Base-by-base conservation (phyloP, 2,888 invertebrate genomes). In the Torymus tubicola region DNA sequence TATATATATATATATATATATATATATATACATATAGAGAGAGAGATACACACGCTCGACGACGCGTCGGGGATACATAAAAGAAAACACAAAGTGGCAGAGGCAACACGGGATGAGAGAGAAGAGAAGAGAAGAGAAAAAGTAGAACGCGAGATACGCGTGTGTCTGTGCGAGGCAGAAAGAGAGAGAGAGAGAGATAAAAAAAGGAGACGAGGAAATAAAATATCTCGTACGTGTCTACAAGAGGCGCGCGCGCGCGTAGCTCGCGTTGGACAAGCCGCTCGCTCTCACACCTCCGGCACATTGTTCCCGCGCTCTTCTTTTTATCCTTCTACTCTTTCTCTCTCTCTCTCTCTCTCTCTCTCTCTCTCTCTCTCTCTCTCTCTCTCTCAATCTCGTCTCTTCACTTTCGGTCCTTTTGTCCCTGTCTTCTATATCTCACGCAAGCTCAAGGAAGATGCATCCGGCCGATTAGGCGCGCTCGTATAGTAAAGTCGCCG, bases 1-100 rank as follows among this genome's bases (percentile, higher is more conserved):
- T 52, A 55, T 67, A 82, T 81, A 83, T 80, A 84, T 76, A 78
- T 57, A 24, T 3, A 24, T 24, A n/a, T n/a, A n/a, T n/a, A n/a
- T n/a, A n/a, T n/a, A n/a, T n/a, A n/a, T n/a, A n/a, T n/a, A n/a
- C n/a, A n/a, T n/a, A n/a, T n/a, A n/a, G n/a, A n/a, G n/a, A n/a
- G n/a, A n/a, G n/a, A n/a, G n/a, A n/a, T n/a, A n/a, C n/a, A n/a
- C n/a, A n/a, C n/a, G n/a, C n/a, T n/a, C n/a, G n/a, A n/a, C n/a
- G n/a, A n/a, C n/a, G 2, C 24, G 24, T 70, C 60, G 61, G 21
- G 63, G 75, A 69, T 65, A 73, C 53, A 31, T 50, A 63, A 72
- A 63, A 64, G 72, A 72, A 55, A 72, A 64, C 64, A 73, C 72
- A 74, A 67, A 74, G 74, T 67, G 82, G 76, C 60, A 64, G 57